A percentile compares a stretch with the other conserved stretches of the same genome.
These are phyloP conservation scores for Paramisgurnus dabryanus DNA, from an alignment of 2,113 vertebrate species.

Conservation along the genomic window DNA sequence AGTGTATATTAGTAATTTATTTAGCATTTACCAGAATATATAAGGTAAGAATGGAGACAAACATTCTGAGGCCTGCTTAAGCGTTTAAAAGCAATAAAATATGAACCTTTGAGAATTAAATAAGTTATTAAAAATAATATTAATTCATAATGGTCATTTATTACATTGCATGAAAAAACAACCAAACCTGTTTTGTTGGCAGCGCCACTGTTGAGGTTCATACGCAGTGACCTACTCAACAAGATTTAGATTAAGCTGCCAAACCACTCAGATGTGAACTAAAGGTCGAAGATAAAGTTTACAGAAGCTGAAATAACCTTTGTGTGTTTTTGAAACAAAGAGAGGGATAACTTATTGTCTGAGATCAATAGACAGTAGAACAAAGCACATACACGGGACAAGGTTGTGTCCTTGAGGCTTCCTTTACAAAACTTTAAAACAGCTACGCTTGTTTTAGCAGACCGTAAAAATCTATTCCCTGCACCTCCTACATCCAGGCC, in stretches of 20 bases:
- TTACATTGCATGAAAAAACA: no score
- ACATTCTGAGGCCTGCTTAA: no score
- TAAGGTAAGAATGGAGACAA: not conserved
- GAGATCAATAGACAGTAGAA: conserved; percentile 21
- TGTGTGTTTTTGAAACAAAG: conserved; percentile 22
- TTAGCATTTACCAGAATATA: no score
- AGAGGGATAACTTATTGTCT: conserved; percentile 2
- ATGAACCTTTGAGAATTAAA: no score
- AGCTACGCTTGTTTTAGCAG: conserved; percentile 5
- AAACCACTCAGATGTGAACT: not conserved
- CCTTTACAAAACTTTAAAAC: conserved; percentile 19
- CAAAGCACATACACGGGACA: not conserved
- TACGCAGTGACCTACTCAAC: conserved; percentile 21
- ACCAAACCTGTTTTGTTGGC: no score
- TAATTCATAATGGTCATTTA: no score
- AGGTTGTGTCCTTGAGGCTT: conserved; percentile 16
- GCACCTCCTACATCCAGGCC: not conserved
- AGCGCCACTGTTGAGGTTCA: not conserved
- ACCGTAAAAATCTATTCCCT: not conserved
- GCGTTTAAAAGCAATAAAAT: not conserved
- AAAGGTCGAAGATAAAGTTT: not conserved
- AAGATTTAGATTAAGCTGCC: conserved; percentile 14
- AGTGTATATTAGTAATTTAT: no score
- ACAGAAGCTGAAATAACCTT: conserved; percentile 21
- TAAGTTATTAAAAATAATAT: no score